Evolutionary conservation across 2,113 vertebrate species (phyloP), one percentile per base, ranked within the genome.

Genomic region (Cichladusa arquata): DNA sequence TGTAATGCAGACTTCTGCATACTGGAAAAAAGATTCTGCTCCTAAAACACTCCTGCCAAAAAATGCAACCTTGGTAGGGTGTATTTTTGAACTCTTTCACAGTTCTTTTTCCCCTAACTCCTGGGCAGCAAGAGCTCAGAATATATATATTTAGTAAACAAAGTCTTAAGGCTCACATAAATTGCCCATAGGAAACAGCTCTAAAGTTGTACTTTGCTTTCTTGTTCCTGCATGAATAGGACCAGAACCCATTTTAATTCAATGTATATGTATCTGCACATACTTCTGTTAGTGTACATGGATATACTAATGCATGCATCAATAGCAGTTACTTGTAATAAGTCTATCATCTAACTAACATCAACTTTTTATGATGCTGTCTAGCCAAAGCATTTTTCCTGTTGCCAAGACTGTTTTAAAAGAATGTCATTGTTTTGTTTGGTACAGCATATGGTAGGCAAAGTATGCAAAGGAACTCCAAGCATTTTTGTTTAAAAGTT

Each of bases 401-500:
- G 95, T 97, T 97, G 97, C 97, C 97, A 97, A 97, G 95, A 96
- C 76, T 64, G 91, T 97, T 96, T 95, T 97, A 97, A 97, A 98
- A 97, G 98, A 98, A 98, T 98, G 97, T 97, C 96, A 98, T 98
- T 98, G 98, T 98, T 98, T 98, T 98, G 97, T 98, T 98, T 97
- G 97, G 96, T 96, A 88, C 95, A 97, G 97, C 97, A 97, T 98
- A 98, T 98, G 97, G 98, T 97, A 97, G 96, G 96, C 94, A 95
- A 97, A 98, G 97, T 98, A 98, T 97, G 97, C 97, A 97, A 97
- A 95, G 95, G 97, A 98, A 97, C 98, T 97, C 97, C 93, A 97
- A 96, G 97, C 97, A 98, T 97, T 98, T 98, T 97, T 98, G 98
- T 98, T 98, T 98, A 97, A 98, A 98, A 98, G 97, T 98, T 98